Percentiles rank a stretch among this genome's conserved stretches.
phyloP scores from a whole-genome alignment of 64 coral and sea anemone genomes.

The Hydrozoanthus tunicans region DNA sequence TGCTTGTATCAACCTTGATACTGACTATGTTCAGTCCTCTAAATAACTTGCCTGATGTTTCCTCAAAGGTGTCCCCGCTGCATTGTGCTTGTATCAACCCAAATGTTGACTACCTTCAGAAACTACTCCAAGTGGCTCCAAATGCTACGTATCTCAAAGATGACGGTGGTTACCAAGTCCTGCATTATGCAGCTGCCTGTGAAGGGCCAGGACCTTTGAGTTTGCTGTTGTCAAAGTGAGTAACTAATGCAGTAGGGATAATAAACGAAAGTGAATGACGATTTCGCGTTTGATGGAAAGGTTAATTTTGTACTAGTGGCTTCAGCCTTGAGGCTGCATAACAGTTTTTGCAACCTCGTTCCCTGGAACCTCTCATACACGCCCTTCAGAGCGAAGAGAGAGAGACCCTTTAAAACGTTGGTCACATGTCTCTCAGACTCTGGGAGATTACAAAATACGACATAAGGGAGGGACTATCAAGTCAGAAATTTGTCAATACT shows the following conservation, averaged over 20 bases:
- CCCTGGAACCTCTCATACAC: too few species aligned
- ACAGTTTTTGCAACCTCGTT: too few species aligned
- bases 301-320: too few species aligned
- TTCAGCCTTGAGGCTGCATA: too few species aligned
- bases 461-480: too few species aligned
- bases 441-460: too few species aligned
- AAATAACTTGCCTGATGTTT: background rate
- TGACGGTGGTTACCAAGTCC: conserved; percentile 69
- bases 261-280: background rate
- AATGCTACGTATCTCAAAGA: conserved; percentile 68
- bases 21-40: too few species aligned
- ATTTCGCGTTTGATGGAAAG: too few species aligned
- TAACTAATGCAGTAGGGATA: background rate
- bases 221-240: conserved; percentile 74
- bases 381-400: too few species aligned
- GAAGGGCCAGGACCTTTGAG: conserved; percentile 78
- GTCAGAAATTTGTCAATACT: too few species aligned
- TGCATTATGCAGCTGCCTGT: conserved; percentile 88
- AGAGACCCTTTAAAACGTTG: too few species aligned
- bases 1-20: background rate
- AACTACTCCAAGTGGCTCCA: conserved; percentile 68
- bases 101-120: background rate
- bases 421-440: too few species aligned
- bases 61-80: conserved; percentile 65
- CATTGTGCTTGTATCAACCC: conserved; percentile 91